Conservation (phyloP, 2,888 invertebrate species). For the Lymantria dispar region DNA sequence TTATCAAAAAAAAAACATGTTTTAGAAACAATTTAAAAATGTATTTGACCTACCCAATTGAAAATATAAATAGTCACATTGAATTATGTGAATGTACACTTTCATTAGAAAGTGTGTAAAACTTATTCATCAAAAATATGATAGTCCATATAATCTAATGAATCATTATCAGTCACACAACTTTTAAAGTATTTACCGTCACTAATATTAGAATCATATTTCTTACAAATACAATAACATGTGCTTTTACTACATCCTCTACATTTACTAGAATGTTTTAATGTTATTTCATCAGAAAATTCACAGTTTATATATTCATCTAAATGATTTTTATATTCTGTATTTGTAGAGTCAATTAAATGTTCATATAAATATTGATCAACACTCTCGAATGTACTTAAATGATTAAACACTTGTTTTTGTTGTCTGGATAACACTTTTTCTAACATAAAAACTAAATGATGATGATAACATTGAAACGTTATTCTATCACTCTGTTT, state of each 20-base stretch:
- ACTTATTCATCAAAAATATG: conserved; percentile 59
- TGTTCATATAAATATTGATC: conserved; percentile 86
- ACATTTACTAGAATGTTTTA: conserved; percentile 70
- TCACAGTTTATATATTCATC: conserved; percentile 60
- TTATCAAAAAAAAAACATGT: too few species aligned
- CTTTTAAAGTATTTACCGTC: conserved; percentile 65
- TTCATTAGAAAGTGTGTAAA: background rate
- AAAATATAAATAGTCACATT: background rate
- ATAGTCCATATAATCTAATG: conserved; percentile 65
- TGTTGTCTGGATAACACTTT: conserved; percentile 88
- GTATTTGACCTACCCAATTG: too few species aligned
- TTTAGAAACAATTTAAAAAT: too few species aligned
- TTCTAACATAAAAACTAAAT: conserved; percentile 97
- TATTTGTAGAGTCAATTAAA: conserved; percentile 60
- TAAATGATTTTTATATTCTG: conserved; percentile 34
- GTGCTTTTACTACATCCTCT: conserved; percentile 64
- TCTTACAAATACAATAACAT: conserved; percentile 62
- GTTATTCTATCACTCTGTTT: conserved; percentile 83
- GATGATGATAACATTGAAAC: conserved; percentile 96
- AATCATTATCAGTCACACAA: conserved; percentile 55
- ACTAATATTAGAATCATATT: conserved; percentile 52
- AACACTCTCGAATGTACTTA: conserved; percentile 86
- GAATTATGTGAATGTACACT: background rate
- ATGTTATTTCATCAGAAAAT: conserved; percentile 64
- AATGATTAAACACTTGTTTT: conserved; percentile 89